Percentiles rank a stretch among this genome's conserved stretches.
Evolutionary conservation across 2,113 vertebrate species (phyloP).

Genomic region (Pelodiscus sinensis): DNA sequence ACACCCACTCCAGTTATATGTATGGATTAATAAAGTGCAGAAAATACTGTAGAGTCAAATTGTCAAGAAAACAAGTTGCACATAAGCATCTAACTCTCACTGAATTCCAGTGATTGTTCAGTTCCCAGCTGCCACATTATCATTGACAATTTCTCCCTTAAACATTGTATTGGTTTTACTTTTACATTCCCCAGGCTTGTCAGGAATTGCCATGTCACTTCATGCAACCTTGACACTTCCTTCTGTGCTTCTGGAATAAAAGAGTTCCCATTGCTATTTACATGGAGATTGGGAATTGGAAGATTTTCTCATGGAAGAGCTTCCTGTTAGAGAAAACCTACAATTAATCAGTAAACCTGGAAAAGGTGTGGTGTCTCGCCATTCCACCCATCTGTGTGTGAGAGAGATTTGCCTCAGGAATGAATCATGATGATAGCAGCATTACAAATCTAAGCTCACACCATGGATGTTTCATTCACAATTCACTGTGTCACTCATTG

Average conservation of each 20-base stretch:
- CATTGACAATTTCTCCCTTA: neutral
- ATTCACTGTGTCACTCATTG: slow-evolving; percentile 33
- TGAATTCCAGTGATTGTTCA: neutral
- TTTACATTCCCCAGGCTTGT: neutral
- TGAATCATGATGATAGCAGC: slow-evolving; percentile 73
- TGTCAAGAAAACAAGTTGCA: neutral
- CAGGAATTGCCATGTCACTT: neutral
- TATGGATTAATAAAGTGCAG: neutral
- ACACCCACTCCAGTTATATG: neutral
- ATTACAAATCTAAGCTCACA: slow-evolving; percentile 62
- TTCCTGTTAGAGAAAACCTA: slow-evolving; percentile 61
- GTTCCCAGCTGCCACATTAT: neutral
- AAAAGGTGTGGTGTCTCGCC: slow-evolving; percentile 65
- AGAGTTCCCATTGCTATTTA: slow-evolving; percentile 48
- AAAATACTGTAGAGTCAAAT: neutral
- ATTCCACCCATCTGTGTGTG: slow-evolving; percentile 69
- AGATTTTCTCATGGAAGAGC: slow-evolving; percentile 54
- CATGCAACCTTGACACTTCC: neutral
- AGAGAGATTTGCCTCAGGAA: slow-evolving; percentile 69
- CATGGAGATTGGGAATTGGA: slow-evolving; percentile 66
- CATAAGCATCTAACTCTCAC: neutral
- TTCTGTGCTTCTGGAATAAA: neutral
- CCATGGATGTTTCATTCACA: slow-evolving; percentile 52
- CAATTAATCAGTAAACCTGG: slow-evolving; percentile 72
- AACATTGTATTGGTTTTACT: neutral